These are phyloP conservation scores for Accipiter fasciatus DNA, from an alignment of 2,797 vertebrate genomes.

Conservation along the genomic window DNA sequence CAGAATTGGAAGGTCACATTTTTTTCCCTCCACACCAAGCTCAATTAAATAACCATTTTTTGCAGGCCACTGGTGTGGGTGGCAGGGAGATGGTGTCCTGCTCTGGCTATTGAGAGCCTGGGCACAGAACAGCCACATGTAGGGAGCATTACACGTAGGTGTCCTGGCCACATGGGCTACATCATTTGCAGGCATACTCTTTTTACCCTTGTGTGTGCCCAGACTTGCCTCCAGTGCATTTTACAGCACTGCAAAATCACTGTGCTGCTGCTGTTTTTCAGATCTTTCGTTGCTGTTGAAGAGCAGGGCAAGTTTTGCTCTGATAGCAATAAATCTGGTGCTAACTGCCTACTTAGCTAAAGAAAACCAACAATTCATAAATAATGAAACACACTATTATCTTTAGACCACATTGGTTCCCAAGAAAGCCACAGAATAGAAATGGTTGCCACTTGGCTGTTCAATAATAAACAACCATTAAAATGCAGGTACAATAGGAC, in stretches of 20 bases:
- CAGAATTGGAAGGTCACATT: not conserved
- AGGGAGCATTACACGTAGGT: fast-evolving
- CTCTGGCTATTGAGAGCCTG: not conserved
- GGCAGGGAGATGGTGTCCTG: not conserved
- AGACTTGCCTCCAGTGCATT: not conserved
- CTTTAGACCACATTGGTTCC: not conserved
- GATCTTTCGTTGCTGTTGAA: not conserved
- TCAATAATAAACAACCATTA: not conserved
- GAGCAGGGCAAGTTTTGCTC: not conserved
- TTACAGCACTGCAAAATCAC: not conserved
- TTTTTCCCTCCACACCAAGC: not conserved
- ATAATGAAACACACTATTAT: not conserved
- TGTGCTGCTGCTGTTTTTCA: not conserved
- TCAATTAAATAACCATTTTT: not conserved
- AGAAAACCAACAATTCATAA: not conserved
- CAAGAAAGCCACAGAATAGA: not conserved
- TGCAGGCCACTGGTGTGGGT: not conserved
- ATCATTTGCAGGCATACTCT: not conserved
- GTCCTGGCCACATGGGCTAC: not conserved
- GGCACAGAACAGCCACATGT: fast-evolving
- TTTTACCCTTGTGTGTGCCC: not conserved
- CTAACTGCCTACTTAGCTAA: not conserved
- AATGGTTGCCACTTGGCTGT: not conserved
- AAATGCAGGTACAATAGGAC: not conserved
- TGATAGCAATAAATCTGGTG: not conserved